Conservation (phyloP, 2,888 invertebrate species). For the Caenorhabditis uteleia region DNA sequence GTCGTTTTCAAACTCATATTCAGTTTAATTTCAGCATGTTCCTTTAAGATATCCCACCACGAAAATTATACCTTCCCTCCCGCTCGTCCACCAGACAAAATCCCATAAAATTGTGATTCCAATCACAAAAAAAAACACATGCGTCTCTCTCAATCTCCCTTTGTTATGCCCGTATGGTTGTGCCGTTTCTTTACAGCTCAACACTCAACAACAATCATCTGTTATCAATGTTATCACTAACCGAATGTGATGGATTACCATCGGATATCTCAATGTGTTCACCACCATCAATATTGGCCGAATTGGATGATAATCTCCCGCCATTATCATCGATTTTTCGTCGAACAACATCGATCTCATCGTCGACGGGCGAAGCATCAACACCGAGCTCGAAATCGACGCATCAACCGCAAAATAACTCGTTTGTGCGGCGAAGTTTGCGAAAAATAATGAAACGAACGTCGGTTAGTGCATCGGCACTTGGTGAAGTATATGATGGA, state of each 20-base stretch:
- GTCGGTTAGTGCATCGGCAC: constrained; percentile 14
- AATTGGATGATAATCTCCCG: constrained; percentile 12
- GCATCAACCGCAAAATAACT: background rate
- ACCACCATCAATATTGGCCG: background rate
- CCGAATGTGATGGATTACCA: background rate
- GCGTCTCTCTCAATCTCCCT: constrained; percentile 12
- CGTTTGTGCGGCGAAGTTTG: constrained; percentile 30
- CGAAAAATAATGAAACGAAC: constrained; percentile 36
- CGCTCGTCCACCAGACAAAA: too few species aligned
- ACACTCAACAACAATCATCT: background rate
- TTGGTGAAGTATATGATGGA: constrained; percentile 16
- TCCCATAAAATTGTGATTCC: too few species aligned
- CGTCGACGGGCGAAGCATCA: constrained; percentile 1
- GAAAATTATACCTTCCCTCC: too few species aligned
- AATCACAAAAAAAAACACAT: too few species aligned
- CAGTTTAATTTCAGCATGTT: too few species aligned
- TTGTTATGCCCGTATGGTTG: constrained; percentile 21
- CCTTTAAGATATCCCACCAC: too few species aligned
- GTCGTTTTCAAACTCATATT: too few species aligned
- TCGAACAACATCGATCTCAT: background rate
- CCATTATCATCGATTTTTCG: constrained; percentile 30
- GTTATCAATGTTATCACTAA: background rate
- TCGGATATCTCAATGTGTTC: constrained; percentile 4
- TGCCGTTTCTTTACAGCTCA: constrained; percentile 16
- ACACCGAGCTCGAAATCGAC: background rate